Percentiles rank a stretch among this genome's conserved stretches.
Evolutionary conservation across 2,113 vertebrate species (phyloP).

Genomic region (Xiphorhynchus elegans): DNA sequence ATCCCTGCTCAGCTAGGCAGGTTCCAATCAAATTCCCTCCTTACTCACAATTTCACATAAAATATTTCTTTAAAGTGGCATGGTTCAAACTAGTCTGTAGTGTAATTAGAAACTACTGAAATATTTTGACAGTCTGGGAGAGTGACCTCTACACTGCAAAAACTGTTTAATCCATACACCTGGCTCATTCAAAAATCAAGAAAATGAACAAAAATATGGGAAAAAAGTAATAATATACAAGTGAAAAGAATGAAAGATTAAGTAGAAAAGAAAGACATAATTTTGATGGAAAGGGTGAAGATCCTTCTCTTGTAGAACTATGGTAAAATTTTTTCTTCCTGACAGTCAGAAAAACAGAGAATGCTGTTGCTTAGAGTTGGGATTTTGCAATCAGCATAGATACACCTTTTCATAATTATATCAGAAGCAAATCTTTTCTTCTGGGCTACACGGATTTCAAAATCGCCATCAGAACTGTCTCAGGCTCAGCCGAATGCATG

Average conservation of each 20-base stretch:
- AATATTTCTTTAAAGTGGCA: not conserved
- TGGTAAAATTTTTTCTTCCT: not conserved
- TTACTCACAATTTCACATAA: not conserved
- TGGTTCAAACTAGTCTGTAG: not conserved
- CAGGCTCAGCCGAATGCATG: not conserved
- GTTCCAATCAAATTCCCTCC: not conserved
- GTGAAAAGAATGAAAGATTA: not conserved
- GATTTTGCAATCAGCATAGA: not conserved
- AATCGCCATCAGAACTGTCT: not conserved
- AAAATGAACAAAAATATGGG: not conserved
- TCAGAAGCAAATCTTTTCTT: not conserved
- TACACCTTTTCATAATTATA: not conserved
- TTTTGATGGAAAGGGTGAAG: not conserved
- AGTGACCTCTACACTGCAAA: not conserved
- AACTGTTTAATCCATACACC: not conserved
- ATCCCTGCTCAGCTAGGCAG: not conserved
- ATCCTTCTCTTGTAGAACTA: not conserved
- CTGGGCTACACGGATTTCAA: not conserved
- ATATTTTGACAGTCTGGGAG: not conserved
- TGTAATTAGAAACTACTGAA: not conserved
- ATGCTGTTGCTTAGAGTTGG: not conserved
- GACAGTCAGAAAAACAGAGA: not conserved
- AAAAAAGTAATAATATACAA: not conserved
- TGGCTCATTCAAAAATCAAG: not conserved
- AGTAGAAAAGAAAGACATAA: not conserved